Evolutionary conservation across 2,113 vertebrate genomes (phyloP).

Genomic region (Entelurus aequoreus): DNA sequence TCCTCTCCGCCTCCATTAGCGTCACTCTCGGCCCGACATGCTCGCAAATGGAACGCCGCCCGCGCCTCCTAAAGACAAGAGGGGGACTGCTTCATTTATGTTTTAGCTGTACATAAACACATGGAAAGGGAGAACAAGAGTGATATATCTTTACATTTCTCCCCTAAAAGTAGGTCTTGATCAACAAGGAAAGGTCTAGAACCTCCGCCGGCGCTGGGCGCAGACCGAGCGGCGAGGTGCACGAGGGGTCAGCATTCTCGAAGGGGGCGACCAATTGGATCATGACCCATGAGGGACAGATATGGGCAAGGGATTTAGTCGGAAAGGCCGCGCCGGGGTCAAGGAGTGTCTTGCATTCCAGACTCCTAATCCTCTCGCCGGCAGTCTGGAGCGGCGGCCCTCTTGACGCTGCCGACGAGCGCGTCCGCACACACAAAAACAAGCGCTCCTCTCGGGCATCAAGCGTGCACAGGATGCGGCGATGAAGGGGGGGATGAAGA

Average conservation of each 20-base stretch:
- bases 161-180: conserved; percentile 36
- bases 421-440: conserved; percentile 34
- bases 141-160: conserved; percentile 25
- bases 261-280: conserved; percentile 68
- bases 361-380: conserved; percentile 66
- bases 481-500: conserved; percentile 55
- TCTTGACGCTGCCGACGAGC: conserved; percentile 35
- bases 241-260: conserved; percentile 64
- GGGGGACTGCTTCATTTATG: conserved; percentile 62
- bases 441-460: conserved; percentile 26
- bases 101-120: conserved; percentile 66
- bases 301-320: conserved; percentile 65
- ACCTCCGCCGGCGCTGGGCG: conserved; percentile 19
- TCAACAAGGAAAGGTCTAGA: conserved; percentile 9
- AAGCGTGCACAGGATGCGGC: conserved; percentile 31
- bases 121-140: conserved; percentile 58
- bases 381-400: conserved; percentile 58
- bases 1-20: conserved; percentile 61
- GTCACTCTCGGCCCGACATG: conserved; percentile 54
- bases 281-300: conserved; percentile 70
- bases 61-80: conserved; percentile 32
- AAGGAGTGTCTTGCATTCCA: conserved; percentile 68
- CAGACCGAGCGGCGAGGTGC: conserved; percentile 57
- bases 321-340: conserved; percentile 61
- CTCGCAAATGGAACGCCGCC: conserved; percentile 61